A percentile compares a stretch with the other conserved stretches of the same genome.
Evolutionary conservation across 2,888 invertebrate genomes (phyloP).

Genomic region (Cheilosia pagana): DNA sequence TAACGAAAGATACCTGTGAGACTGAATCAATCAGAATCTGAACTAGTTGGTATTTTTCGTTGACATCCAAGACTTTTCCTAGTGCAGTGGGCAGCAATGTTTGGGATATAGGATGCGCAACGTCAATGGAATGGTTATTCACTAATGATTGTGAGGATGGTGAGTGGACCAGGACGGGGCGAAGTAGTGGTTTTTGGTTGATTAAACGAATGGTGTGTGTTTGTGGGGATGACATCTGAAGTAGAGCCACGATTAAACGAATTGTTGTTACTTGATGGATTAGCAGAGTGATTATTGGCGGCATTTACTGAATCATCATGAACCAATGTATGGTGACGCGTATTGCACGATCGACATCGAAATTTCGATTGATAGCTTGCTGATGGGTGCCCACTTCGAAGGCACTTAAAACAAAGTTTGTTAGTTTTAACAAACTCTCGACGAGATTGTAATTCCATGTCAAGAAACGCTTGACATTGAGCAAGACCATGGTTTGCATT

Average conservation of each 20-base stretch:
- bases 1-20: not conserved
- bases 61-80: not conserved
- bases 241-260: constrained; percentile 3
- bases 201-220: too few relatives aligned
- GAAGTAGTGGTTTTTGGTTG: too few relatives aligned
- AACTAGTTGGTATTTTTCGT: not conserved
- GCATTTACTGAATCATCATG: not conserved
- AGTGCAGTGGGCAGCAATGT: constrained; percentile 4
- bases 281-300: not conserved
- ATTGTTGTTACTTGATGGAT: not conserved
- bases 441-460: not conserved
- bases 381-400: constrained; percentile 1
- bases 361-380: constrained; percentile 5
- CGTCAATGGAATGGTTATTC: not conserved
- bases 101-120: too few relatives aligned
- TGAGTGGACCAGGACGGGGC: too few relatives aligned
- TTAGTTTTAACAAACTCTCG: constrained; percentile 30
- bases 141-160: too few relatives aligned
- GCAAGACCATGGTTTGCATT: not conserved
- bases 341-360: not conserved
- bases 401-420: constrained; percentile 31
- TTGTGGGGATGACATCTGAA: too few relatives aligned
- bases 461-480: constrained; percentile 14
- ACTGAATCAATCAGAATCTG: not conserved
- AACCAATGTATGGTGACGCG: constrained; percentile 5